Evolutionary conservation across 2,797 vertebrate genomes (phyloP), one percentile per base, ranked within the genome.

Genomic region (Hipposideros larvatus): DNA sequence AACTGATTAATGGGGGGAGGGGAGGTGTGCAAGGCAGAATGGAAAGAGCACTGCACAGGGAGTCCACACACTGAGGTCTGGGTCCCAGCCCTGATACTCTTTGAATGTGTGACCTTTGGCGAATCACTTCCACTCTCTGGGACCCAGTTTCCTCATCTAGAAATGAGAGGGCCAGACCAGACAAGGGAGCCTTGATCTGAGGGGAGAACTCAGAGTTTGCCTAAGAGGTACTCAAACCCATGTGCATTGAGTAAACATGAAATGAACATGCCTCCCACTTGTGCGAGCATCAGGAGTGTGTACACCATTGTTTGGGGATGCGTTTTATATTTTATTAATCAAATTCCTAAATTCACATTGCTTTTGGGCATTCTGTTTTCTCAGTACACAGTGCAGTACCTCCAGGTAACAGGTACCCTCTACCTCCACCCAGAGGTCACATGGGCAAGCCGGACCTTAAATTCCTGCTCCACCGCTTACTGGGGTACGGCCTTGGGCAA

Each of bases 351-450:
- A 11, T 18, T 11, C 66, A 6, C 26, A 3, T 28, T 11, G 13
- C n/a, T 13, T 26, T 11, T 2, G 51, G 75, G 59, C 57, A 7
- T 41, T 82, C 57, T 19, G 14, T 28, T 28, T 55, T 46, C 74
- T 89, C 28, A 13, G 41, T 5, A 2, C 16, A 8, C 19, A 68
- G 4, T 2, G n/a, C 8, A 26, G 59, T 8, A 3, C 1, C 22
- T 43, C 65, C 57, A 14, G 79, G 34, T n/a, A 65, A 31, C 63
- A 51, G 11, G 55, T 0, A 19, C 1, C 46, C 31, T 11, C 34
- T 11, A 7, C 18, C 34, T 11, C 24, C 4, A 0, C 8, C 8
- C 37, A 86, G 51, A 21, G 10, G 11, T 2, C 5, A 0, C 16
- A 1, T 0, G 31, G 63, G 59, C 65, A 21, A 51, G 24, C 37